phyloP scores from a whole-genome alignment of 1,140 invertebrate genomes.

The Augochlora pura region DNA sequence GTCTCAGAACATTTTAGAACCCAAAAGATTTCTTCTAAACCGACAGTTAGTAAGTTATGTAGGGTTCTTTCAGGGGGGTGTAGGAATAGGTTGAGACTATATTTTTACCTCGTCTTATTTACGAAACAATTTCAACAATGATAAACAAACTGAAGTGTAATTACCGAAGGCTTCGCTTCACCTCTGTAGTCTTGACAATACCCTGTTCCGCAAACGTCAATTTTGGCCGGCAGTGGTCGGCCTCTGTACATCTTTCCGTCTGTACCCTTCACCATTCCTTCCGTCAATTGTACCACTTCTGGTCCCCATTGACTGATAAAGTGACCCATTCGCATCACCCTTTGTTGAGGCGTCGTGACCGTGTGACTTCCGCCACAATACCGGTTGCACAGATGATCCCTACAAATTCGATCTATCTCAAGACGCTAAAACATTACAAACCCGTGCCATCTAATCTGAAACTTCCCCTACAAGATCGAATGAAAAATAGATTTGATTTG shows the following conservation, averaged over 20 bases:
- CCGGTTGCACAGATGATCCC: conserved; percentile 84
- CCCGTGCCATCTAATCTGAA: neutral
- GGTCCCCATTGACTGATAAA: conserved; percentile 83
- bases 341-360: conserved; percentile 84
- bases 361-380: conserved; percentile 89
- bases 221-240: conserved; percentile 36
- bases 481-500: too few relatives aligned
- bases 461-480: too few relatives aligned
- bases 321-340: conserved; percentile 82
- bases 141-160: neutral
- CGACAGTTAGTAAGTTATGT: too few relatives aligned
- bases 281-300: conserved; percentile 80
- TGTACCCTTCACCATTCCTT: conserved; percentile 78
- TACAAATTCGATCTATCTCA: conserved; percentile 12
- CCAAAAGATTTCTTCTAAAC: too few relatives aligned
- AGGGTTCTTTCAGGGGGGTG: too few relatives aligned
- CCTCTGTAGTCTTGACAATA: conserved; percentile 31
- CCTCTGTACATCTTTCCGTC: conserved; percentile 77
- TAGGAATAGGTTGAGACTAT: too few relatives aligned
- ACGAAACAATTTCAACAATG: too few relatives aligned
- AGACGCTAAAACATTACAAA: neutral
- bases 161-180: conserved; percentile 27
- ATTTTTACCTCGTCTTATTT: too few relatives aligned
- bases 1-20: too few relatives aligned
- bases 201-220: conserved; percentile 33